Evolutionary conservation across 2,888 invertebrate genomes (phyloP).

Genomic region (Spisula solida): DNA sequence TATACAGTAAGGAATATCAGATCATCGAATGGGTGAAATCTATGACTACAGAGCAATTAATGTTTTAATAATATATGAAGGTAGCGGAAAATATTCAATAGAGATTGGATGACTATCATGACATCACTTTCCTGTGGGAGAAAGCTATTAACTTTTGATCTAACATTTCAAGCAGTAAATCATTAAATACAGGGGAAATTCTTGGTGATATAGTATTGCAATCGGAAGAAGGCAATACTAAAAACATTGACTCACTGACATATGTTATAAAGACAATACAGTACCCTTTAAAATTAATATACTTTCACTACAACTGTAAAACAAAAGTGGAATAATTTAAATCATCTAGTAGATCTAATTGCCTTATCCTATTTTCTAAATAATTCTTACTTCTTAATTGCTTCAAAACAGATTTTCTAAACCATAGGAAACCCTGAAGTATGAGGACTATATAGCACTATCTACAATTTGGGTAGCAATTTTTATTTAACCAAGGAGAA

Average conservation of each 20-base stretch:
- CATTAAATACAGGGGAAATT: slow-evolving; percentile 6
- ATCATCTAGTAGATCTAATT: too few relatives aligned
- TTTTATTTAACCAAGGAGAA: too few relatives aligned
- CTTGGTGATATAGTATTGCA: neutral
- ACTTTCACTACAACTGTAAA: too few relatives aligned
- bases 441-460: too few relatives aligned
- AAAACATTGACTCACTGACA: neutral
- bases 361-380: too few relatives aligned
- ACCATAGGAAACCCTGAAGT: too few relatives aligned
- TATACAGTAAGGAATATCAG: neutral
- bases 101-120: neutral
- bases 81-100: slow-evolving; percentile 11
- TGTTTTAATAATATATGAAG: slow-evolving; percentile 27
- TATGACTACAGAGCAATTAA: slow-evolving; percentile 16
- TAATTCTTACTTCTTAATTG: too few relatives aligned
- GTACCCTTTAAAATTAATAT: too few relatives aligned
- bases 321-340: too few relatives aligned
- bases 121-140: neutral
- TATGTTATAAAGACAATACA: neutral
- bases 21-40: slow-evolving; percentile 21
- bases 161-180: neutral
- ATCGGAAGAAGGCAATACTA: neutral
- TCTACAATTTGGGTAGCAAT: too few relatives aligned
- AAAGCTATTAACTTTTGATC: slow-evolving; percentile 8
- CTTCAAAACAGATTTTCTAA: too few relatives aligned